These are phyloP conservation scores for Orchesella cincta DNA, from an alignment of 1,140 invertebrate genomes.

Conservation along the genomic window DNA sequence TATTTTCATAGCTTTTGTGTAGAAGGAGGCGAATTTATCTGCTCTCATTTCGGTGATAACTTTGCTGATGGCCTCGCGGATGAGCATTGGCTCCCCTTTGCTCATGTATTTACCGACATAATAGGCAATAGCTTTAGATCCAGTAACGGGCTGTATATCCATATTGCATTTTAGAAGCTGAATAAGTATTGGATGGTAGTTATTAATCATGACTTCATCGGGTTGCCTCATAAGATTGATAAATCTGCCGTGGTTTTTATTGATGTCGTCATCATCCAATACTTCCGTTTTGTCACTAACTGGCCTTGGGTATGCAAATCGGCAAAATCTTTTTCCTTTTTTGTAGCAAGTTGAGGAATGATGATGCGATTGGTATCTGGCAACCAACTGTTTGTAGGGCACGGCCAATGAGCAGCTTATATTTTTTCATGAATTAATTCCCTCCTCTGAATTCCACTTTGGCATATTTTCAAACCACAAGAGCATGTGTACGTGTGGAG, in stretches of 20 bases:
- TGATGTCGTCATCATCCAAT: slow-evolving; percentile 27
- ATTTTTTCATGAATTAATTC: slow-evolving; percentile 42
- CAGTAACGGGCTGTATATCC: slow-evolving; percentile 53
- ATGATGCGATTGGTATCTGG: slow-evolving; percentile 10
- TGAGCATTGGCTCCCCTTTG: slow-evolving; percentile 54
- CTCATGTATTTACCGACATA: slow-evolving; percentile 57
- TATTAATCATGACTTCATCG: slow-evolving; percentile 49
- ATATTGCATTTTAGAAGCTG: slow-evolving; percentile 54
- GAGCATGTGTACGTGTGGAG: slow-evolving; percentile 57
- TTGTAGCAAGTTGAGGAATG: slow-evolving; percentile 13
- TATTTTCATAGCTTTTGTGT: background rate
- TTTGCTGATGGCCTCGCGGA: slow-evolving; percentile 50
- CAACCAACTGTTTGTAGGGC: background rate
- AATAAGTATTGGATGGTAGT: slow-evolving; percentile 52
- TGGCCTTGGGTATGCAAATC: slow-evolving; percentile 25
- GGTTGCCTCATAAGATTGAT: slow-evolving; percentile 31
- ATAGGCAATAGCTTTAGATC: slow-evolving; percentile 53
- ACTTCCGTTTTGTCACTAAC: slow-evolving; percentile 28
- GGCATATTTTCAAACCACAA: slow-evolving; percentile 56
- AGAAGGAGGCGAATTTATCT: slow-evolving; percentile 45
- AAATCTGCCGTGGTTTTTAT: slow-evolving; percentile 33
- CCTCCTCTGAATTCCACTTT: slow-evolving; percentile 52
- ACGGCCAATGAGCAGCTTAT: background rate
- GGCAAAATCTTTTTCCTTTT: background rate
- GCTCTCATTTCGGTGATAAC: slow-evolving; percentile 51